Evolutionary conservation across 2,797 vertebrate genomes (phyloP), one percentile per base, ranked within the genome.

Genomic region (Molossus molossus): DNA sequence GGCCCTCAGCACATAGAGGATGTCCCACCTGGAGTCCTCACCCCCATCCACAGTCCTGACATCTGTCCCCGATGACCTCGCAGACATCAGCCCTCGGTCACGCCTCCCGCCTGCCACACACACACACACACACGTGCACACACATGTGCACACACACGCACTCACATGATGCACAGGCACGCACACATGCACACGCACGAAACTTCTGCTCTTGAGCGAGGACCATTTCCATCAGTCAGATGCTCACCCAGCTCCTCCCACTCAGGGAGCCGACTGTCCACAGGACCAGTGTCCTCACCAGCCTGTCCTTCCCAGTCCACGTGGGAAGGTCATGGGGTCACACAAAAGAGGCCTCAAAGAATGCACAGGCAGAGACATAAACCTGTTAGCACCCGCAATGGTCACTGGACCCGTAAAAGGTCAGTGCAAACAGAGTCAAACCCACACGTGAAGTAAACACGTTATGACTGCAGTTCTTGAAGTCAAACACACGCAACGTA

Each of bases 91-190:
- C 48, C 60, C 55, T 53, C 9, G 5, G 65, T 20, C 21, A 11
- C 29, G 2, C 62, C 62, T 29, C 15, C 29, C 48, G 27, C 72
- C 55, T 9, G 11, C 17, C 29, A 18, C 14, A 60, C 21, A 9
- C 5, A n/a, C 9, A 12, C n/a, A 14, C 11, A 12, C 23, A 10
- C 25, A 3, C 3, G 2, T 4, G 8, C 29, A 21, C 6, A 33
- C 9, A 37, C 7, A 9, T 60, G 20, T 0, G 7, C 9, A 48
- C 25, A 48, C 4, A 29, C 12, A n/a, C 6, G 48, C 11, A 11
- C 48, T 8, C 48, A 53, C 50, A 53, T 6, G 5, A 10, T 65
- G 21, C 0, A 9, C 10, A 64, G 12, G 48, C 29, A 40, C 13
- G 12, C 40, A 73, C 4, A 14, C 1, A 4, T 10, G 60, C 64